Percentiles rank a stretch among this genome's conserved stretches.
Evolutionary conservation across 2,797 vertebrate species (phyloP).

Genomic region (Cetoscarus ocellatus): DNA sequence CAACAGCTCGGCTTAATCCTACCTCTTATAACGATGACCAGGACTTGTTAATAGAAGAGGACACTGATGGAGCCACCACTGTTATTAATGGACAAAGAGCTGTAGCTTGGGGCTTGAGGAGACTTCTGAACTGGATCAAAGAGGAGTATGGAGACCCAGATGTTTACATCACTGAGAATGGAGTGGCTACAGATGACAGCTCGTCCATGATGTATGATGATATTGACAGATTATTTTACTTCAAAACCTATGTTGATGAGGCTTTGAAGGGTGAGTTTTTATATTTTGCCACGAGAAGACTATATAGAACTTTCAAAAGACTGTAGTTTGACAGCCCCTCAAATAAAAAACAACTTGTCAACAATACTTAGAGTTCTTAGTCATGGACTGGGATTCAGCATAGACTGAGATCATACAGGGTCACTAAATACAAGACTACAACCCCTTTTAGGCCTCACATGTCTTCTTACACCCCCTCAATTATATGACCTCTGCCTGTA

Average conservation of each 20-base stretch:
- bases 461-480: no score
- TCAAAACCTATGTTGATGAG: slow-evolving; percentile 94
- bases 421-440: no score
- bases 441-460: no score
- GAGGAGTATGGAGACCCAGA: slow-evolving; percentile 93
- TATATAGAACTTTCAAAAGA: no score
- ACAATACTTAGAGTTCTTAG: no score
- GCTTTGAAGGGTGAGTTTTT: slow-evolving; percentile 56
- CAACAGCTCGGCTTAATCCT: slow-evolving; percentile 79
- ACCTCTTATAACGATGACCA: slow-evolving; percentile 86
- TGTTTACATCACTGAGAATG: slow-evolving; percentile 93
- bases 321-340: no score
- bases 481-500: no score
- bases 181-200: slow-evolving; percentile 78
- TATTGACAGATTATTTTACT: slow-evolving; percentile 86
- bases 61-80: slow-evolving; percentile 81
- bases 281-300: no score
- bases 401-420: no score
- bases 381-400: no score
- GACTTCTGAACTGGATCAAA: slow-evolving; percentile 95
- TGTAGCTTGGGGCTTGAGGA: slow-evolving; percentile 90
- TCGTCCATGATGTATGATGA: slow-evolving; percentile 79
- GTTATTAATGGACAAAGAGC: slow-evolving; percentile 75
- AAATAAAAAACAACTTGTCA: no score
- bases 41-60: slow-evolving; percentile 76